Conservation (phyloP, 2,113 vertebrate genomes). For the Stegastes partitus region DNA sequence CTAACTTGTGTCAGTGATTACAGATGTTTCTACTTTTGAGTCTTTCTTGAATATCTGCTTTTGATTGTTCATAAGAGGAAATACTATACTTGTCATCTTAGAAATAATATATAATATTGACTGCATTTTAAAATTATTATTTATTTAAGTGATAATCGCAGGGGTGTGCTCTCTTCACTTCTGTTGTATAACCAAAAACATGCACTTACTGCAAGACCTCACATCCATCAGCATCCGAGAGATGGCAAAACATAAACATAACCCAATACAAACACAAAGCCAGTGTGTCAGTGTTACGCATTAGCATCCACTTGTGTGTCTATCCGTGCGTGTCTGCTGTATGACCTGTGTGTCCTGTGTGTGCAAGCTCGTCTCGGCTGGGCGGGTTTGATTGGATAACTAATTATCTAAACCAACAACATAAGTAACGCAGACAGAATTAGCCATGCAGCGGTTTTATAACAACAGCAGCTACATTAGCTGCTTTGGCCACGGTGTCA, state of each 20-base stretch:
- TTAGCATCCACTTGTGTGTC: neutral
- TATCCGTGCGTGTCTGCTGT: neutral
- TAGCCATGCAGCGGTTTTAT: neutral
- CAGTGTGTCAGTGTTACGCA: neutral
- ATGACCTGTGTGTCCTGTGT: neutral
- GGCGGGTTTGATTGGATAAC: neutral
- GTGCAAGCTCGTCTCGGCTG: neutral
- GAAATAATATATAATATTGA: too few relatives aligned
- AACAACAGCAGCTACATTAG: constrained; percentile 17
- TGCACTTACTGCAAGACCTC: neutral
- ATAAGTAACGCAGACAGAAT: neutral
- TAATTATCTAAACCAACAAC: constrained; percentile 7
- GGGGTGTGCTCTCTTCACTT: too few relatives aligned
- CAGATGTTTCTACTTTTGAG: too few relatives aligned
- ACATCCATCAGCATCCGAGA: neutral
- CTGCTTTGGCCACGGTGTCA: constrained; percentile 21
- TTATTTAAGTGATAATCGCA: too few relatives aligned
- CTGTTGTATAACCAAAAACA: too few relatives aligned
- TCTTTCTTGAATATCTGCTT: too few relatives aligned
- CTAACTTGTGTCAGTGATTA: too few relatives aligned
- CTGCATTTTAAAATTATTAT: too few relatives aligned
- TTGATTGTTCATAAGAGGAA: too few relatives aligned
- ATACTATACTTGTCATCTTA: too few relatives aligned
- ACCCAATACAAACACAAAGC: neutral
- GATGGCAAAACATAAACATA: neutral